Evolutionary conservation across 2,797 vertebrate species (phyloP), one percentile per base, ranked within the genome.

Genomic region (Danionella dracula): DNA sequence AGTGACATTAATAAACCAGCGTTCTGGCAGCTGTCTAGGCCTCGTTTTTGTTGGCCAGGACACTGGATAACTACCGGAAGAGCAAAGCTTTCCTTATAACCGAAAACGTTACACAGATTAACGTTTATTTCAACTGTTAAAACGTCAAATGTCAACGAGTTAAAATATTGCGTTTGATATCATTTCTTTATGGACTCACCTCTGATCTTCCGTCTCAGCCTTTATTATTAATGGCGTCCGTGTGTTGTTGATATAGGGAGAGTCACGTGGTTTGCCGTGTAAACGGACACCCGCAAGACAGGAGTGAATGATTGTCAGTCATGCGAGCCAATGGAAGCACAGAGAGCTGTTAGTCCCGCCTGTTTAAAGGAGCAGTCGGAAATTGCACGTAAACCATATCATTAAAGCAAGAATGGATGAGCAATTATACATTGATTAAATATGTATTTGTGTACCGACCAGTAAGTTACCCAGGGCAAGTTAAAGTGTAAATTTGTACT

Each of bases 191-290:
- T 46, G 48, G 38, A 48, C 85, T 87, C 76, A 89, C 88, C 86
- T 85, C 74, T 67, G 73, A 49, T 73, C 71, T 57, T 55, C 58
- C 17, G 75, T 69, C 61, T 59, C 78, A 20, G 76, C 57, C 73
- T 59, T 46, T 75, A 73, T 62, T 61, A 71, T 41, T 70, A 73
- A 72, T 84, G 83, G 86, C 82, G 84, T 71, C 84, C 42, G 75
- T 67, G 75, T 83, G 84, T 78, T n/a, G n/a, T n/a, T 81, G 81
- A 84, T 82, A 78, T 74, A 75, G 71, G 58, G 58, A 53, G 21
- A 51, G 70, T 85, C 84, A 88, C 68, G 75, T 85, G 84, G 78
- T 61, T 54, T 45, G 11, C 11, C 42, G 21, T 19, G 69, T 29
- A 74, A 70, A 13, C 29, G 49, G 41, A 63, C 32, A 72, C 61